Conservation (phyloP, 2,797 vertebrate genomes). For the Thunnus albacares region DNA sequence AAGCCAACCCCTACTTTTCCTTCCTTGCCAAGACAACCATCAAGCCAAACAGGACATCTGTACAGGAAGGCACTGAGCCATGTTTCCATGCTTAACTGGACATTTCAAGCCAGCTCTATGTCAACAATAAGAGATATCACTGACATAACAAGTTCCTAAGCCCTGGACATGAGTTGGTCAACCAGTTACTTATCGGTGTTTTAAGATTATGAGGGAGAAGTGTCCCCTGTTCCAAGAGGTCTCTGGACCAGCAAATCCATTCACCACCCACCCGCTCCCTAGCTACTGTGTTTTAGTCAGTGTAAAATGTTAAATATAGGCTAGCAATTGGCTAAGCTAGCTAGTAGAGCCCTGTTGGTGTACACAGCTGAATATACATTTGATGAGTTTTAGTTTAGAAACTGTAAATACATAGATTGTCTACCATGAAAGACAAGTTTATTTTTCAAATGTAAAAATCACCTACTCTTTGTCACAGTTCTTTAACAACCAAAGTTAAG, state of each 20-base stretch:
- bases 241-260: not conserved
- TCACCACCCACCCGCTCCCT: not conserved
- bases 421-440: no score
- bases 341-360: no score
- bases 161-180: not conserved
- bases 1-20: constrained; percentile 5
- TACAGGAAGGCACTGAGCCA: constrained; percentile 44
- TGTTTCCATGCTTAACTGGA: constrained; percentile 28
- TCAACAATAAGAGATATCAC: constrained; percentile 30
- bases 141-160: constrained; percentile 20
- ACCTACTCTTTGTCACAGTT: no score
- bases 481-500: no score
- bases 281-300: not conserved
- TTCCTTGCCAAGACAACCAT: constrained; percentile 42
- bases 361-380: no score
- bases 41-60: constrained; percentile 61
- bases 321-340: no score
- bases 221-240: not conserved
- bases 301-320: no score
- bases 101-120: constrained; percentile 18
- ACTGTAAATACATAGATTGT: no score
- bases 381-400: no score
- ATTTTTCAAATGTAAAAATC: no score
- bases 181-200: not conserved
- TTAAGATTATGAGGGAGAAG: not conserved